Evolutionary conservation across 1,140 invertebrate genomes (phyloP), one percentile per base, ranked within the genome.

Genomic region (Camponotus vicinus): DNA sequence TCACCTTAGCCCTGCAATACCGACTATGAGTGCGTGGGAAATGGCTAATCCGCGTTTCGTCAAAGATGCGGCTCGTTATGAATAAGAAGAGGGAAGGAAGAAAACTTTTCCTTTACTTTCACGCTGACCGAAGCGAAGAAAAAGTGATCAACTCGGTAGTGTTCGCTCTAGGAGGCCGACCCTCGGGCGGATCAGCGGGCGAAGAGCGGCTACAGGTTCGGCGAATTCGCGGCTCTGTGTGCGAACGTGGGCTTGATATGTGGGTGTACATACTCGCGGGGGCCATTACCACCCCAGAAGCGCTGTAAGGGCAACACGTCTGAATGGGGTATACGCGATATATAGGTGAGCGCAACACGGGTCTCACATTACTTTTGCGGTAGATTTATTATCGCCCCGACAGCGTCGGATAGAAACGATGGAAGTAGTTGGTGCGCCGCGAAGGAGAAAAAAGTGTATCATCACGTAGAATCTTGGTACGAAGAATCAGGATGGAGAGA

Each of bases 351-450:
- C 89, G 91, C 91, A 92, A 92, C 92, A 92, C 91, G 88, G 88
- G 89, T 93, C 82, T 89, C 90, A 90, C 91, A 92, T 92, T 92
- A 94, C 88, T 92, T 92, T 92, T 86, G 77, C 85, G 86, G 84
- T 89, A 91, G 89, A 94, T 93, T 94, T 93, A 93, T 93, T 92
- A 91, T 91, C 86, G 70, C 86, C 71, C 87, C 77, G 64, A 82
- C 55, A 75, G 59, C 52, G 61, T 11, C 18, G 59, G 77, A 76
- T 69, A 59, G 77, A 76, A 87, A 66, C 85, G 77, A 76, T 69
- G 55, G 55, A 83, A 70, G 69, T 82, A 21, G 84, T 69, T 15
- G 32, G 66, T 61, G 49, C 52, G 37, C 27, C 32, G 76, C n/a
- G 59, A 13, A 79, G 52, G 37, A 66, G 15, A 37, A 61, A 86